Conservation (phyloP, 1,140 invertebrate species). For the Scylla paramamosain region DNA sequence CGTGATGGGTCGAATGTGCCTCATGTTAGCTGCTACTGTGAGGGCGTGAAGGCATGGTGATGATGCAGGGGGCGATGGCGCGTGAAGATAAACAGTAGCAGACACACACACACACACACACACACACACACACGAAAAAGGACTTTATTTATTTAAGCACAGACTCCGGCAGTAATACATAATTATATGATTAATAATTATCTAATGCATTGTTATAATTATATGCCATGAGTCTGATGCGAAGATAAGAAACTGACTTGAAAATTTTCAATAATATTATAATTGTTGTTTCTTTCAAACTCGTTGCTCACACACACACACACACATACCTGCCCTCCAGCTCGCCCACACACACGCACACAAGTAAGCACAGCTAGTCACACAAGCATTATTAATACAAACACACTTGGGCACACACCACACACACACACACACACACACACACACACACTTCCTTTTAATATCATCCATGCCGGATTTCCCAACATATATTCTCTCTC, state of each 20-base stretch:
- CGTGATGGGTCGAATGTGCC: not conserved
- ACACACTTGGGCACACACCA: not conserved
- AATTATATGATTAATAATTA: too few relatives aligned
- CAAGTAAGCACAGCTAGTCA: not conserved
- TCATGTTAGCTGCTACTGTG: not conserved
- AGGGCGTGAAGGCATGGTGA: not conserved
- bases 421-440: not conserved
- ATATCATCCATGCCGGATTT: not conserved
- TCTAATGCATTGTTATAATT: too few relatives aligned
- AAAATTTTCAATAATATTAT: too few relatives aligned
- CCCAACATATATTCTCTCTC: not conserved
- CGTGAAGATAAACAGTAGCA: too few relatives aligned
- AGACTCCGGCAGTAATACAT: too few relatives aligned
- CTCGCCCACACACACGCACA: not conserved
- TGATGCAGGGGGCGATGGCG: not conserved
- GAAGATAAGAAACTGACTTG: too few relatives aligned
- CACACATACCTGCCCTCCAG: not conserved
- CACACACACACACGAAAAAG: too few relatives aligned
- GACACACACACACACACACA: too few relatives aligned
- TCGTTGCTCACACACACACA: not conserved
- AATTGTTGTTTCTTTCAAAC: too few relatives aligned
- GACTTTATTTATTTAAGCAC: too few relatives aligned
- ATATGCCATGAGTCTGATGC: too few relatives aligned
- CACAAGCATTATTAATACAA: not conserved
- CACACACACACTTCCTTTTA: constrained; percentile 5